A percentile compares a stretch with the other conserved stretches of the same genome.
These are phyloP conservation scores for Antheraea assamensis DNA, from an alignment of 2,888 invertebrate genomes.

Conservation along the genomic window DNA sequence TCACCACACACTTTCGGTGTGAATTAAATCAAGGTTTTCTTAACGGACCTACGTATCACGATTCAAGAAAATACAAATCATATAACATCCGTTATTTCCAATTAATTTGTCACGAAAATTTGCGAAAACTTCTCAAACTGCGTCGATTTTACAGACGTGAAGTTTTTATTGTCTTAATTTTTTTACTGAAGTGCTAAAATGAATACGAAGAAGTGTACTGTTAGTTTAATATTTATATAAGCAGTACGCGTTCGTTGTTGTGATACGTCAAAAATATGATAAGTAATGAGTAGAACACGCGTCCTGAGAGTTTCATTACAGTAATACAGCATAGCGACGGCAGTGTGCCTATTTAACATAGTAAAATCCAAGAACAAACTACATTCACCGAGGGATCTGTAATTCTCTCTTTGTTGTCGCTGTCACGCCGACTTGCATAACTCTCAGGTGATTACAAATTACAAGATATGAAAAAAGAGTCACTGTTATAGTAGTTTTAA, in stretches of 20 bases:
- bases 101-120: constrained; percentile 20
- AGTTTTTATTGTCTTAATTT: neutral
- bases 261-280: neutral
- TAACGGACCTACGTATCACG: constrained; percentile 19
- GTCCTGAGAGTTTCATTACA: too few relatives aligned
- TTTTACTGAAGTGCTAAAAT: constrained; percentile 7
- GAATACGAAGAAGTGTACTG: neutral
- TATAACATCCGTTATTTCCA: constrained; percentile 7
- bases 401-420: too few relatives aligned
- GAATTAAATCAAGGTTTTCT: constrained; percentile 22
- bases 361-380: too few relatives aligned
- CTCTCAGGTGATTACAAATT: too few relatives aligned
- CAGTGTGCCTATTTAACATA: neutral
- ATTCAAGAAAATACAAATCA: constrained; percentile 12
- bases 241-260: neutral
- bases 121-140: neutral
- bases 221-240: constrained; percentile 4
- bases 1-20: constrained; percentile 10
- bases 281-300: too few relatives aligned
- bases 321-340: neutral
- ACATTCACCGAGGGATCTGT: too few relatives aligned
- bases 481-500: too few relatives aligned
- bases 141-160: neutral
- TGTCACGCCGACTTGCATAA: too few relatives aligned
- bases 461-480: too few relatives aligned